Base-by-base conservation (phyloP, 1,140 invertebrate genomes). In the Calephelis nemesis region DNA sequence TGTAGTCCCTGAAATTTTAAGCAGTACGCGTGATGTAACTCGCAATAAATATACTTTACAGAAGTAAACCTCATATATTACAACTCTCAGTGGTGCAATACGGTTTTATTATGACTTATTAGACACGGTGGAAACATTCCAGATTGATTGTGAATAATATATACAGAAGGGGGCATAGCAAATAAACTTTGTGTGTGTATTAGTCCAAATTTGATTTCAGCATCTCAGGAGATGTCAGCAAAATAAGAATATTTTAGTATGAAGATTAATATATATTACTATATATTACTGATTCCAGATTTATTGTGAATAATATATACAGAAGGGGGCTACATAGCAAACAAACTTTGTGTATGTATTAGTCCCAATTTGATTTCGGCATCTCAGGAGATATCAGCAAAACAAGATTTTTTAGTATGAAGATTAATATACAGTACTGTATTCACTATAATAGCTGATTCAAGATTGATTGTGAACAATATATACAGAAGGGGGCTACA, bases 31-130 rank as follows among this genome's bases (percentile, higher is more conserved):
- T 70, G 68, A 75, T 68, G 67, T 62, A 77, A 79, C 73, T 77
- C 75, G 74, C 75, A 78, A 72, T 77, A 82, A 83, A 85, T 78
- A 74, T 74, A 76, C 74, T 79, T 75, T 80, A 71, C 75, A 70
- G 74, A 77, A 86, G 82, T 84, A 85, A 85, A 83, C 74, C 82
- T 77, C 79, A 78, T 83, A 87, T 84, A 86, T 87, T 83, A 90
- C 79, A 87, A 88, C 81, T 77, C 85, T 85, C 86, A 77, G 83
- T 78, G 82, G 88, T 83, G 83, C 85, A 88, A 79, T 90, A 81
- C 74, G 83, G 82, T 87, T 88, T 88, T 83, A 88, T 87, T 83
- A 84, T 84, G 82, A 88, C 82, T 87, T 87, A 88, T 88, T 88
- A 88, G 85, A 84, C 85, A 83, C 83, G 77, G 79, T 76, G 84